Base-by-base conservation (phyloP, 2,888 invertebrate genomes). In the Hedya salicella region DNA sequence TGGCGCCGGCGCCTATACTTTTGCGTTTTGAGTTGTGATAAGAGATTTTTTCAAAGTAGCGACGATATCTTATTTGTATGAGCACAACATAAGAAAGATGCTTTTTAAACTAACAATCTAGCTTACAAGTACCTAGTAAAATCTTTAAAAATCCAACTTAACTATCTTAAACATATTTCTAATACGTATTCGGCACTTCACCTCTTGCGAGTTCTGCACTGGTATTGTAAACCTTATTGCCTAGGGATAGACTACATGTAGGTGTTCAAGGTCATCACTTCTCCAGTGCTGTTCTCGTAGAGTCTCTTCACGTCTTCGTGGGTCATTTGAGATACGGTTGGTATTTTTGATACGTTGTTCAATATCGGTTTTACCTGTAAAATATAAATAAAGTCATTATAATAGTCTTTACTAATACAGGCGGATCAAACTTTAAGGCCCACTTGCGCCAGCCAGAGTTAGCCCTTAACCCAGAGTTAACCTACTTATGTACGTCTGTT, bases 311-410 rank as follows among this genome's bases (percentile, higher is more conserved):
- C 88, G 65, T 90, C 86, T 44, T 92, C 90, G 61, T 89, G 90
- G 0, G 90, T 87, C 80, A 90, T 79, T 64, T 89, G 87, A 0
- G 92, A 91, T 9, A 92, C 84, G 0, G 90, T 88, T 0, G 89
- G 84, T 46, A 92, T 81, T 65, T 82, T 85, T 0, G 83, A 54
- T 16, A 77, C 73, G 75, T 78, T 86, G 70, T 77, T 85, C 16
- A 81, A 30, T 4, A 86, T 68, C 30, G 92, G 91, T 61, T 87
- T 91, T 40, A 92, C 82, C 92, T 92, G 70, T 9, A 9, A 46
- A 59, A 21, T 25, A 6, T 25, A 25, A 6, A 25, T 6, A 25
- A 13, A 56, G 9, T 2, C 21, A 25, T 36, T 5, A 36, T 36
- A 2, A 36, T 6, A 25, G 25, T n/a, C n/a, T n/a, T n/a, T n/a